phyloP scores from a whole-genome alignment of 2,888 invertebrate genomes.

The Acronicta leporina region DNA sequence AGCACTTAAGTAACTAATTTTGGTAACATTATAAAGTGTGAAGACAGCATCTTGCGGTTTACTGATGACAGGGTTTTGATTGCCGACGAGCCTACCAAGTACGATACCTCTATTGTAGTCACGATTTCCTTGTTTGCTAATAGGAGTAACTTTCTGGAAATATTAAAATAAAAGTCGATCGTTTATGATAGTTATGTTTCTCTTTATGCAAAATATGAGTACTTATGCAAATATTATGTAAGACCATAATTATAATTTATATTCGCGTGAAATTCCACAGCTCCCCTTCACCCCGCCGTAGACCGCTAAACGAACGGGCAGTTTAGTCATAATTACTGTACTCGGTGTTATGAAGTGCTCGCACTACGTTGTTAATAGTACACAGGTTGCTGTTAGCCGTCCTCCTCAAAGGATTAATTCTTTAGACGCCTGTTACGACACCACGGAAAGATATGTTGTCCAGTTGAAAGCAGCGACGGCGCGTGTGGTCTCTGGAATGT shows the following conservation, averaged over 20 bases:
- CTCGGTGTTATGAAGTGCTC: slow-evolving; percentile 33
- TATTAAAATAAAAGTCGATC: not conserved
- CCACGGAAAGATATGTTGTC: slow-evolving; percentile 22
- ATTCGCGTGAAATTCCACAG: slow-evolving; percentile 21
- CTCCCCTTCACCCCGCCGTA: not conserved
- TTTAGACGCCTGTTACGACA: slow-evolving; percentile 7
- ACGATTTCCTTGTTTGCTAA: slow-evolving; percentile 40
- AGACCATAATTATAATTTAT: slow-evolving; percentile 14
- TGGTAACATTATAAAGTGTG: slow-evolving; percentile 73
- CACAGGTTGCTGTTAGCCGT: slow-evolving; percentile 28
- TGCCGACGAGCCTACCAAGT: slow-evolving; percentile 33
- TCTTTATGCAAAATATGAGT: not conserved
- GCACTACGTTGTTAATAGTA: slow-evolving; percentile 32
- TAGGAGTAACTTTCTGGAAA: slow-evolving; percentile 14
- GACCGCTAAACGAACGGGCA: slow-evolving; percentile 40
- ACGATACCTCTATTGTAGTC: slow-evolving; percentile 19
- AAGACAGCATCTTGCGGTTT: slow-evolving; percentile 74
- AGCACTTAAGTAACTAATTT: slow-evolving; percentile 76
- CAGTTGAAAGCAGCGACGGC: slow-evolving; percentile 33
- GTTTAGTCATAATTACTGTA: slow-evolving; percentile 32
- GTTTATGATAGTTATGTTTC: not conserved
- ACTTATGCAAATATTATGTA: not conserved
- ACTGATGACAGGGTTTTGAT: slow-evolving; percentile 69
- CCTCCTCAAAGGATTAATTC: slow-evolving; percentile 33
- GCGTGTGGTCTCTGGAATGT: slow-evolving; percentile 42